Base-by-base conservation (phyloP, 2,113 vertebrate genomes). In the Astatoreochromis straeleni region DNA sequence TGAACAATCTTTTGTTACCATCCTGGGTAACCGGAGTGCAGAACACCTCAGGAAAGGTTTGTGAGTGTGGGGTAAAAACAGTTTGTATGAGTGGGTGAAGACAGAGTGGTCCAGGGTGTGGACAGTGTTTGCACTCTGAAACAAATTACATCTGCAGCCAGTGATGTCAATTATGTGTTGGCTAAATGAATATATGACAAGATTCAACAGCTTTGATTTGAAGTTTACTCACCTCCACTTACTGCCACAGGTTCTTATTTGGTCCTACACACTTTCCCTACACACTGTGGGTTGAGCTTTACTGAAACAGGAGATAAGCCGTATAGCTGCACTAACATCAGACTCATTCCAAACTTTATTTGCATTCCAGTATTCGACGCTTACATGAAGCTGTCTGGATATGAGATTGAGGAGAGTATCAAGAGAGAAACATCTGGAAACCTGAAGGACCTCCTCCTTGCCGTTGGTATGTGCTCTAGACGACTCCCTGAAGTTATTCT, bases 371-470 rank as follows among this genome's bases (percentile, higher is more conserved):
- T 99, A 58, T 99, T 99, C 92, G 97, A 97, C 21, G 97, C 97
- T 13, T 99, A 99, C 95, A 99, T 97, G 97, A 98, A 98, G 35
- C 94, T 99, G 91, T 96, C 97, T 0, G 98, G 98, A 78, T 99
- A 95, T 84, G 97, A 99, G 89, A 98, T 99, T 11, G 98, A 99
- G 94, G 98, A 99, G 93, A 99, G 97, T 86, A 98, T 99, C 84
- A 92, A 97, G 90, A 97, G 97, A 45, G 99, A 99, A 95, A 99
- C 98, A 2, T 99, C 98, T 4, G 98, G 98, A n/a, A 82, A 86
- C 35, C 92, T 99, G 91, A 94, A 95, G 92, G 96, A 97, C 49
- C 91, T 99, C 16, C 97, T 99, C 10, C 96, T 99, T 83, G 99
- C 98, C 38, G 96, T 98, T 6, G 98, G 98, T 99, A 97, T 80